Base-by-base conservation (phyloP, 2,797 vertebrate species). In the Heteromormyrus szaboi region DNA sequence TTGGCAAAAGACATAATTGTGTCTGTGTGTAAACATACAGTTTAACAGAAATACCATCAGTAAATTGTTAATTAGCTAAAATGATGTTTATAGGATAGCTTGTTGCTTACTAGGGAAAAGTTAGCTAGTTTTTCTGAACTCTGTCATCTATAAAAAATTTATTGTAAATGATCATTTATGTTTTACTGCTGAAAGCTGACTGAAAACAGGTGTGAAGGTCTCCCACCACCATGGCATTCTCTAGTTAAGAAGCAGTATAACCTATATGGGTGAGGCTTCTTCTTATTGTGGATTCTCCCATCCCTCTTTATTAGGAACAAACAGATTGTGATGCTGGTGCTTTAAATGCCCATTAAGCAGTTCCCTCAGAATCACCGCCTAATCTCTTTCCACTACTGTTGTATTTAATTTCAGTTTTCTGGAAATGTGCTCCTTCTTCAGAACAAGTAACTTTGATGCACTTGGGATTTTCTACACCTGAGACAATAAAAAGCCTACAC, bases 1-100 rank as follows among this genome's bases (percentile, higher is more conserved):
- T 91, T 88, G 48, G 50, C 87, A 90, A 88, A 65, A 86, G 86
- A 65, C 37, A 51, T 59, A 89, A 46, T 87, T 86, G 72, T 85
- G 7, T 88, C 19, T 68, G 81, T 83, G 48, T 88, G 88, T 87
- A 41, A 51, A 29, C n/a, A 25, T 65, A 29, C 9, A 22, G 3
- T 25, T 33, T 68, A 33, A 68, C 25, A 72, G 68, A 72, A 41
- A 76, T 37, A 76, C 12, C 5, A 65, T 1, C 29, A 76, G 33
- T 76, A 37, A 41, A 19, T 41, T 76, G 17, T 41, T 19, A 76
- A 76, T 37, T 12, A 68, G 62, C 11, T 68, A 41, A 41, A 41
- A 44, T 68, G 37, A 79, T 79, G 17, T 19, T 79, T 79, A 6
- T 79, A 79, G 4, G 14, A 79, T 19, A 79, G 37, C 62, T 68